phyloP scores from a whole-genome alignment of 2,888 invertebrate genomes.

The Cephonodes hylas region DNA sequence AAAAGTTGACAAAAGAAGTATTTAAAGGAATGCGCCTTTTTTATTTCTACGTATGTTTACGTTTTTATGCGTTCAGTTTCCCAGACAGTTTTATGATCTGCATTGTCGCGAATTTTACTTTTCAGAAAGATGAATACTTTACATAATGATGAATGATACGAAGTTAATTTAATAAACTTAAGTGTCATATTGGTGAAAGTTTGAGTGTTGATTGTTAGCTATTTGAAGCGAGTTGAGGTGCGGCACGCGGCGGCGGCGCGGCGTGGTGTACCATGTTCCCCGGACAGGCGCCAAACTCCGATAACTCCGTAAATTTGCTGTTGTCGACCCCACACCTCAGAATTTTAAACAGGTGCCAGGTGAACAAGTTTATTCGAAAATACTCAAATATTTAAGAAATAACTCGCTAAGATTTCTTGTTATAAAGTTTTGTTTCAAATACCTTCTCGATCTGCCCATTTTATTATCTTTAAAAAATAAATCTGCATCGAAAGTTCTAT shows the following conservation, averaged over 20 bases:
- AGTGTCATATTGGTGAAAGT: constrained; percentile 35
- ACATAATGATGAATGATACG: too few species aligned
- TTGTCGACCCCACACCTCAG: constrained; percentile 56
- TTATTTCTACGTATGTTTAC: too few species aligned
- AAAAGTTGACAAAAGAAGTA: too few species aligned
- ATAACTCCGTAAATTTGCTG: constrained; percentile 54
- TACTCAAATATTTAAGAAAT: constrained; percentile 60
- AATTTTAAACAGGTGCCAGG: constrained; percentile 70
- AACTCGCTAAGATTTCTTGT: constrained; percentile 49
- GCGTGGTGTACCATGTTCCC: constrained; percentile 50
- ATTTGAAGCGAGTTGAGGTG: constrained; percentile 47
- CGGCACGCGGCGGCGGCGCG: constrained; percentile 43
- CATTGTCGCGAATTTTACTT: too few species aligned
- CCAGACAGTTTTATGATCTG: too few species aligned
- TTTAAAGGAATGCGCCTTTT: too few species aligned
- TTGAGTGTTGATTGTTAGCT: constrained; percentile 50
- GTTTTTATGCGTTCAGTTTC: too few species aligned
- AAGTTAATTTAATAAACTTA: too few species aligned
- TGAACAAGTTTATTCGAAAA: constrained; percentile 60
- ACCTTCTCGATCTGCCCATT: not conserved
- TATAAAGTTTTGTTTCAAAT: constrained; percentile 35
- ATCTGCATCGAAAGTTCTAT: too few species aligned
- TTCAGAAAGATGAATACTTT: too few species aligned
- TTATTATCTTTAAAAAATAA: not conserved
- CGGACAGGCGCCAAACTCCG: constrained; percentile 42